Evolutionary conservation across 2,888 invertebrate genomes (phyloP), one percentile per base, ranked within the genome.

Genomic region (Phortica okadai): DNA sequence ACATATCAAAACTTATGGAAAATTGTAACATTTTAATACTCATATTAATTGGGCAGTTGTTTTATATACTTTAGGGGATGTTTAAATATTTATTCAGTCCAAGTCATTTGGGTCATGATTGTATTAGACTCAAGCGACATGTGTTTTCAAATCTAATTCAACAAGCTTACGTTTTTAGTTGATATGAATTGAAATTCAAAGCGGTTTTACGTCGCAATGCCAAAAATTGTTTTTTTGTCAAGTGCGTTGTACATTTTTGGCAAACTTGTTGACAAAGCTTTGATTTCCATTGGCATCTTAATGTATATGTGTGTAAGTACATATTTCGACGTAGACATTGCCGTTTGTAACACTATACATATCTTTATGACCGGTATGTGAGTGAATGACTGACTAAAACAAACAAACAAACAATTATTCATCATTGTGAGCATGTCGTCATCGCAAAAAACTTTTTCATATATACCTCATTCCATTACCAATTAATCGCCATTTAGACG

Each of bases 381-480:
- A 74, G 74, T 74, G n/a, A 74, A 66, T 56, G 74, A 67, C 69
- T 33, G 33, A 33, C 2, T 4, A 33, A 33, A 74, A 74, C 74
- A 33, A 50, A 67, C 16, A 54, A 25, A 42, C 67, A 69, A 44
- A 33, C 58, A 62, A 25, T 45, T 45, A 62, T 42, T 62, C 62
- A 10, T 62, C 74, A 64, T 73, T 77, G 77, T 64, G 62, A 77
- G 59, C 56, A 62, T 59, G 72, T 54, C 62, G 72, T 76, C 77
- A 72, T 78, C 77, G 33, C 42, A 14, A n/a, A 16, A 33, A 42
- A 62, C 16, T 62, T 62, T 14, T 50, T 11, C 50, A 50, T 50
- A 50, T 11, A 50, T 50, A 5, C 50, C 50, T 50, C 50, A 50
- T 50, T 14, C 50, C 50, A 14, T 14, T 50, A 6, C 50, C 14